Percentiles rank a stretch among this genome's conserved stretches.
These are phyloP conservation scores for Odontomachus brunneus DNA, from an alignment of 1,140 invertebrate genomes.

Conservation along the genomic window DNA sequence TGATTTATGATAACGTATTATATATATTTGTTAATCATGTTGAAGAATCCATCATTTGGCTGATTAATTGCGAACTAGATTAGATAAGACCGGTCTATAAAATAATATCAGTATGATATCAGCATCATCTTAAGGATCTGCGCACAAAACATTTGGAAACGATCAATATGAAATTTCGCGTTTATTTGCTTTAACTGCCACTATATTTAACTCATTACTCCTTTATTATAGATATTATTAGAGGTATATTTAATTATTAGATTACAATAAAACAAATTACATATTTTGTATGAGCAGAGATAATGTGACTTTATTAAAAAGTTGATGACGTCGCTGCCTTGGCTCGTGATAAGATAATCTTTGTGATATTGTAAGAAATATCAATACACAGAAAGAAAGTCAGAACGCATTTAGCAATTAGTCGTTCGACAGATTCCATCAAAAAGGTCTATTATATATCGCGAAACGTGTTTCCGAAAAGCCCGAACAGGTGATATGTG, in stretches of 20 bases:
- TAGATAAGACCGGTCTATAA: too few relatives aligned
- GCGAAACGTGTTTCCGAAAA: conserved; percentile 14
- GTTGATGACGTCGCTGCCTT: background rate
- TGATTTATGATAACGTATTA: too few relatives aligned
- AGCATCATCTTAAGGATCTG: too few relatives aligned
- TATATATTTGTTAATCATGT: too few relatives aligned
- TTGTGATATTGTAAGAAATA: conserved; percentile 7
- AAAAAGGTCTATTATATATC: background rate
- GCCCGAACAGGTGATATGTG: background rate
- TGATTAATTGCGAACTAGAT: too few relatives aligned
- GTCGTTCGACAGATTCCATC: background rate
- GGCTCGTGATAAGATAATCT: conserved; percentile 27
- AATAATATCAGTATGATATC: too few relatives aligned
- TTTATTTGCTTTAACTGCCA: too few relatives aligned
- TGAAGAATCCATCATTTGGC: too few relatives aligned
- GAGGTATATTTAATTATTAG: background rate
- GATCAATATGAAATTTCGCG: too few relatives aligned
- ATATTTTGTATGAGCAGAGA: conserved; percentile 14
- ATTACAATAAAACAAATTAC: background rate
- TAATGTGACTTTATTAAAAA: conserved; percentile 32
- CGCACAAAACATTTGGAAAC: too few relatives aligned
- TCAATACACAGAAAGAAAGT: background rate
- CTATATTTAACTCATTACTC: too few relatives aligned
- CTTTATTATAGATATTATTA: too few relatives aligned
- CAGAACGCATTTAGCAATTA: background rate